Conservation (phyloP, 2,888 invertebrate species). For the Drosophila multiciliata region DNA sequence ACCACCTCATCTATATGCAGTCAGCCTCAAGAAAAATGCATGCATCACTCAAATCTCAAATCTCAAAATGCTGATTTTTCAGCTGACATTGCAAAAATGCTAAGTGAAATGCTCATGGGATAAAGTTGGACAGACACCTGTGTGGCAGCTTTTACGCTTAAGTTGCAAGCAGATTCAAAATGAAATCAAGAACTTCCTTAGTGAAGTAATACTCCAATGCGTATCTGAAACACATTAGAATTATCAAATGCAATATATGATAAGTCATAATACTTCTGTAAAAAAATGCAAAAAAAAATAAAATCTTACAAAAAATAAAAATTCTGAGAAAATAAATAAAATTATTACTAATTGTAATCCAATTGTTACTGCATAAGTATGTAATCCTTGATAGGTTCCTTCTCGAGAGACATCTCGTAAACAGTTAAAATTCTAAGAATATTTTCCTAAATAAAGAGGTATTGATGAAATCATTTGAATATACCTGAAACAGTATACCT, state of each 20-base stretch:
- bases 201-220: not conserved
- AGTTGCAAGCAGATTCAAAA: slow-evolving; percentile 33
- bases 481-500: slow-evolving; percentile 87
- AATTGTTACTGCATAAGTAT: slow-evolving; percentile 87
- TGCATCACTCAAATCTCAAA: slow-evolving; percentile 40
- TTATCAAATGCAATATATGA: not conserved
- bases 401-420: slow-evolving; percentile 86
- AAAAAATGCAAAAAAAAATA: slow-evolving; percentile 83
- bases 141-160: not conserved
- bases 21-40: slow-evolving; percentile 48
- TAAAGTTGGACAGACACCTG: slow-evolving; percentile 21
- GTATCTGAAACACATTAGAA: not conserved
- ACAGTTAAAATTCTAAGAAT: slow-evolving; percentile 72
- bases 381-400: slow-evolving; percentile 87
- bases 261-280: no score
- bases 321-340: slow-evolving; percentile 90
- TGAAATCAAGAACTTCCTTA: slow-evolving; percentile 17
- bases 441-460: slow-evolving; percentile 86
- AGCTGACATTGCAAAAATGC: slow-evolving; percentile 68
- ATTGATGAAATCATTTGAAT: slow-evolving; percentile 88
- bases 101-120: slow-evolving; percentile 24
- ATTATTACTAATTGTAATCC: slow-evolving; percentile 90
- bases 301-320: slow-evolving; percentile 88
- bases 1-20: slow-evolving; percentile 72
- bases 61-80: slow-evolving; percentile 30